Conservation (phyloP, 2,888 invertebrate genomes). For the Hypselothyrea guttata region DNA sequence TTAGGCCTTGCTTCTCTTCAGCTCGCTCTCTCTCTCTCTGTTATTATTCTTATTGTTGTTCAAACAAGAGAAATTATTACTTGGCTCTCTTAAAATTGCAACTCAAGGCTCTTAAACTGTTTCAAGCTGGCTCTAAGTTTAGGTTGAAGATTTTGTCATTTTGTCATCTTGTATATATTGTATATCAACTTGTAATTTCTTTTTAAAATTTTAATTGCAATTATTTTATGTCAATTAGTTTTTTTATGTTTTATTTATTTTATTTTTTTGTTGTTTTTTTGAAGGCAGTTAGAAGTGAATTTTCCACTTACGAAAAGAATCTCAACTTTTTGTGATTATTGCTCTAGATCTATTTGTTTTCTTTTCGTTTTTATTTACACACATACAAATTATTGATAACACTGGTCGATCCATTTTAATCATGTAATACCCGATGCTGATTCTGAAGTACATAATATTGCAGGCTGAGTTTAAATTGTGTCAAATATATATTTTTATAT, state of each 20-base stretch:
- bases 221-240: conserved; percentile 5
- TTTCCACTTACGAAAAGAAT: conserved; percentile 40
- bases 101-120: not conserved
- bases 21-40: not conserved
- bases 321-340: conserved; percentile 25
- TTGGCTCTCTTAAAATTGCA: not conserved
- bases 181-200: not conserved
- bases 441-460: no score
- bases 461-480: no score
- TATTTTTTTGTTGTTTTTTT: conserved; percentile 16
- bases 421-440: no score
- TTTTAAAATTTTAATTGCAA: not conserved
- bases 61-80: conserved; percentile 8
- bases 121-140: not conserved
- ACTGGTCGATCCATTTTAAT: no score
- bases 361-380: conserved; percentile 1
- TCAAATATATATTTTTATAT: no score
- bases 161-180: not conserved
- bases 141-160: not conserved
- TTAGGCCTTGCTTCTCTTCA: conserved; percentile 40
- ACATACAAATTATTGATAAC: no score
- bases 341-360: conserved; percentile 24
- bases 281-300: conserved; percentile 63
- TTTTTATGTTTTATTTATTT: conserved; percentile 18
- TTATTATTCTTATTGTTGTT: conserved; percentile 11